Evolutionary conservation across 2,888 invertebrate species (phyloP), one percentile per base, ranked within the genome.

Genomic region (Lasioglossum lativentre): DNA sequence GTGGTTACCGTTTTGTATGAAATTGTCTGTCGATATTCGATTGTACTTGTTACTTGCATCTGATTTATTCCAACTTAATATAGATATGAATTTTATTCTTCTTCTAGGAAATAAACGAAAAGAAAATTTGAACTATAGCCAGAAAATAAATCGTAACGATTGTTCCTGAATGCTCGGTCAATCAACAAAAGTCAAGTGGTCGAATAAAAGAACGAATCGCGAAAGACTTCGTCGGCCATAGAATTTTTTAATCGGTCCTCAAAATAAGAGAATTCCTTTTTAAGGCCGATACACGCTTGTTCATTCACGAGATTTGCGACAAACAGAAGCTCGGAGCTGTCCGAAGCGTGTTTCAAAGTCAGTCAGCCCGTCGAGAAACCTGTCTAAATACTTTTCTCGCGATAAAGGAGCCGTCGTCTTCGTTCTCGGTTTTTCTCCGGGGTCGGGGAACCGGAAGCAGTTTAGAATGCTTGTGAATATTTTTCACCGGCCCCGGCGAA

Each of bases 381-480:
- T 79, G 72, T 83, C 75, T 75, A 85, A 85, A 83, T 78, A 85
- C 78, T 78, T 78, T 83, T 68, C 75, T 75, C 71, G 72, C 71
- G 40, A 38, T 56, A 19, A 42, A 78, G 27, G 40, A 19, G n/a
- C 14, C 23, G 4, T 0, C n/a, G 10, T 73, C 52, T 42, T 47
- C 56, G 68, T 74, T 45, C 40, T 16, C 5, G 5, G 4, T 40
- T 1, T 66, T 27, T n/a, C 34, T 45, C 23, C 23, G 52, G 23
- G 77, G 45, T 68, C 76, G 76, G 38, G 38, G n/a, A 34, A 47
- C n/a, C 68, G n/a, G 23, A 40, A 40, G 42, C 19, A 78, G 52
- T 27, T 78, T 30, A 47, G 52, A 71, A 78, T 23, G 74, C 38
- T 52, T 38, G 74, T n/a, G 74, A 74, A 74, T 74, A 74, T 73